phyloP scores from a whole-genome alignment of 1,140 invertebrate species.

The Gryllus bimaculatus region DNA sequence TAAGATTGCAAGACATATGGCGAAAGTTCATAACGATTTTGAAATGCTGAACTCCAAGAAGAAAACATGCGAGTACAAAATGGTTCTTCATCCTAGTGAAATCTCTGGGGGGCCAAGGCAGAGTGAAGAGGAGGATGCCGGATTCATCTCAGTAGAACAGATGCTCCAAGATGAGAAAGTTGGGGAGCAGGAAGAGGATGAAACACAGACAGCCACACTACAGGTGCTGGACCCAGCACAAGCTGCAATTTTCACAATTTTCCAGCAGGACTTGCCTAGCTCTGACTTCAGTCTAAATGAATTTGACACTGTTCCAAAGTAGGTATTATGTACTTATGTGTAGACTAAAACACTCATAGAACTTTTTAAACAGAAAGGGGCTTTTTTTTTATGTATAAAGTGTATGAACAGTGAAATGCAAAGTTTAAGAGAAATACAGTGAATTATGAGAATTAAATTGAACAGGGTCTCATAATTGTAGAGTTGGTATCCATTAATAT shows the following conservation, averaged over 20 bases:
- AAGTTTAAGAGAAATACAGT: no score
- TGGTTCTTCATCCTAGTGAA: conserved; percentile 21
- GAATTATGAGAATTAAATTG: no score
- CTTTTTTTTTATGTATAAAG: no score
- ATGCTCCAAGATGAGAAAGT: not conserved
- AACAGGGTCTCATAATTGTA: no score
- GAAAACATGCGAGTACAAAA: conserved; percentile 22
- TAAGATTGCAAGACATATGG: conserved; percentile 20
- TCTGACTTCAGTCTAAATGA: no score
- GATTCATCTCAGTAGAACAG: not conserved
- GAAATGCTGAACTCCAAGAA: conserved; percentile 6
- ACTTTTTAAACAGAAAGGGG: no score
- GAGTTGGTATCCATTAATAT: no score
- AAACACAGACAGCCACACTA: not conserved
- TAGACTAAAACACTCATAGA: no score
- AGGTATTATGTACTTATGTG: no score
- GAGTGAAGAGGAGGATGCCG: not conserved
- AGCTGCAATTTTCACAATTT: not conserved
- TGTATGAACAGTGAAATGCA: no score
- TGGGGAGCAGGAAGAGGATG: not conserved
- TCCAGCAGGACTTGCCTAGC: not conserved
- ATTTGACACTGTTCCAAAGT: no score
- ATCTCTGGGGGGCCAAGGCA: not conserved
- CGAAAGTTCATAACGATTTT: conserved; percentile 21
- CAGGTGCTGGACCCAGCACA: not conserved